phyloP scores from a whole-genome alignment of 2,888 invertebrate genomes.

The Acronicta psi region DNA sequence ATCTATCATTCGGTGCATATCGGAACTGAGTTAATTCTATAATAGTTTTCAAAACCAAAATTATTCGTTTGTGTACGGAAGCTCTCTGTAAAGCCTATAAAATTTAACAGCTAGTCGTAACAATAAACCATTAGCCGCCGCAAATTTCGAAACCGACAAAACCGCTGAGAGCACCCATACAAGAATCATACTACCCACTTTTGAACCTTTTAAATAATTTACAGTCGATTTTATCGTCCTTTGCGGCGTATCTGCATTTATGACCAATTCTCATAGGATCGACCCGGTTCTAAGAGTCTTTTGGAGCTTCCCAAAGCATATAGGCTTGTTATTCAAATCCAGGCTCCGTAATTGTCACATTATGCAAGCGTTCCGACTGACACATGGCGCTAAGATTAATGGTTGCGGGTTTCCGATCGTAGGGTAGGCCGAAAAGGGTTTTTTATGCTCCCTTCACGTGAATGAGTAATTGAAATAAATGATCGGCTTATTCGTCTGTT shows the following conservation, averaged over 20 bases:
- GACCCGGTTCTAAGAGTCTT: slow-evolving; percentile 21
- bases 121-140: slow-evolving; percentile 27
- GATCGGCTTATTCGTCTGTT: slow-evolving; percentile 49
- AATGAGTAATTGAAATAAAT: slow-evolving; percentile 63
- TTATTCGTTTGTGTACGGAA: slow-evolving; percentile 3
- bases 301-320: slow-evolving; percentile 7
- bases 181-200: slow-evolving; percentile 46
- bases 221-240: slow-evolving; percentile 58
- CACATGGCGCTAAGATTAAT: slow-evolving; percentile 62
- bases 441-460: slow-evolving; percentile 55
- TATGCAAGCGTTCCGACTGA: slow-evolving; percentile 57
- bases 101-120: slow-evolving; percentile 33
- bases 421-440: slow-evolving; percentile 45
- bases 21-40: not conserved
- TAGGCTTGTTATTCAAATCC: slow-evolving; percentile 52
- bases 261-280: slow-evolving; percentile 41
- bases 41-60: not conserved
- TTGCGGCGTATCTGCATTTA: slow-evolving; percentile 57
- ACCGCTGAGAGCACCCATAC: slow-evolving; percentile 34
- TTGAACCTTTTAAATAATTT: slow-evolving; percentile 67
- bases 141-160: slow-evolving; percentile 29
- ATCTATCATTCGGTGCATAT: slow-evolving; percentile 2
- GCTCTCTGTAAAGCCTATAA: slow-evolving; percentile 24
- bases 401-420: slow-evolving; percentile 51
- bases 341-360: slow-evolving; percentile 61